phyloP scores from a whole-genome alignment of 2,888 invertebrate genomes.

The Caenorhabditis drosophilae region DNA sequence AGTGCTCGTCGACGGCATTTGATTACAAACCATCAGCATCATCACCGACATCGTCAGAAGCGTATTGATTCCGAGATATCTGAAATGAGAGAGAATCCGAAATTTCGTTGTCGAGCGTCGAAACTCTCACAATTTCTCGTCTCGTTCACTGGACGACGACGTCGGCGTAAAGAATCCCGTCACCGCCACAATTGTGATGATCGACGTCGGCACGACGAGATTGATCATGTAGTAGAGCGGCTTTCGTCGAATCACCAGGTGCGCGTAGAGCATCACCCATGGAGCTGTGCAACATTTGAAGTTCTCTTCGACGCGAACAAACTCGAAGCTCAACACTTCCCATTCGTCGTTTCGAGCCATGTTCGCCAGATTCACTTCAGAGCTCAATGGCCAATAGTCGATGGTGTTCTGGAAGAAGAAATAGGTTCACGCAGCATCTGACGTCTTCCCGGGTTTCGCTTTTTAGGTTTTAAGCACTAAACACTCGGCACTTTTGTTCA shows the following conservation, averaged over 20 bases:
- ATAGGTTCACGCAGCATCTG: too few relatives aligned
- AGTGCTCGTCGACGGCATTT: constrained; percentile 72
- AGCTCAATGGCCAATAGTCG: constrained; percentile 59
- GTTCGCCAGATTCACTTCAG: constrained; percentile 61
- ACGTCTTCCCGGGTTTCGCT: not conserved
- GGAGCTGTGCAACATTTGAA: constrained; percentile 64
- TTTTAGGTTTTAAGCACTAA: too few relatives aligned
- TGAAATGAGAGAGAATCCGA: constrained; percentile 7
- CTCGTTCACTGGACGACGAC: constrained; percentile 61
- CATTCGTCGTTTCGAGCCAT: constrained; percentile 68
- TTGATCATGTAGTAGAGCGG: constrained; percentile 67
- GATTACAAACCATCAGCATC: constrained; percentile 71
- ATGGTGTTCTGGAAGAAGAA: constrained; percentile 48
- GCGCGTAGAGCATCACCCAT: constrained; percentile 68
- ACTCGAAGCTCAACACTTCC: constrained; percentile 64
- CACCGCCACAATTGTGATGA: constrained; percentile 66
- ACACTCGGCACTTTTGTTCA: too few relatives aligned
- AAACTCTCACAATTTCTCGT: constrained; percentile 58
- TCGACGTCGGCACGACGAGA: constrained; percentile 63
- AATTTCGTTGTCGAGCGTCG: not conserved
- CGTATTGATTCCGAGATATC: constrained; percentile 58
- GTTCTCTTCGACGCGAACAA: constrained; percentile 55
- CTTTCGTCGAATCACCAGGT: constrained; percentile 63
- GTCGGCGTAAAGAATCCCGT: constrained; percentile 69
- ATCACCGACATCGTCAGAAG: constrained; percentile 71